Evolutionary conservation across 2,888 invertebrate species (phyloP).

Genomic region (Sacculina carcini): DNA sequence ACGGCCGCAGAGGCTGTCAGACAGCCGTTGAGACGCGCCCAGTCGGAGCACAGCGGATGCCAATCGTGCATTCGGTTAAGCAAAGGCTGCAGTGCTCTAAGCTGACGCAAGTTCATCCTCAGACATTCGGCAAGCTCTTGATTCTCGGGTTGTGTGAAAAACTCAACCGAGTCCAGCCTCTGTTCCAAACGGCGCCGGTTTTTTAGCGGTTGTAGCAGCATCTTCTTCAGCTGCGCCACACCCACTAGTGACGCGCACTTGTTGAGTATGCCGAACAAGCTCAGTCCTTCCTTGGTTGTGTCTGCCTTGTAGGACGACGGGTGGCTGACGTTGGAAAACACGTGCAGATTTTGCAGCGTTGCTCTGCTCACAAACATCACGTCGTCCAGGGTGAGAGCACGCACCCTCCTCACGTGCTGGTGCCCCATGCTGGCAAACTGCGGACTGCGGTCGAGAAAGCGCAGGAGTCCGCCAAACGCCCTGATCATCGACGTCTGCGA

Average conservation of each 20-base stretch:
- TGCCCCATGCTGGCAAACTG: not conserved
- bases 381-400: conserved; percentile 18
- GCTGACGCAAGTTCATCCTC: conserved; percentile 14
- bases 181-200: conserved; percentile 31
- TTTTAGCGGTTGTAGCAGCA: conserved; percentile 29
- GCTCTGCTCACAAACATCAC: conserved; percentile 41
- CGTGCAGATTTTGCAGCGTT: conserved; percentile 43
- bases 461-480: conserved; percentile 40
- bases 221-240: conserved; percentile 2
- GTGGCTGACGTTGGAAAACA: conserved; percentile 42
- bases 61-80: not conserved
- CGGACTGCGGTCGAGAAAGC: conserved; percentile 30
- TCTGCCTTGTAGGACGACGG: conserved; percentile 42
- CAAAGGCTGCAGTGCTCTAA: not conserved
- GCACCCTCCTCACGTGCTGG: not conserved
- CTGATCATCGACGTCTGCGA: conserved; percentile 33
- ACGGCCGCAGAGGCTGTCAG: not conserved
- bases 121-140: conserved; percentile 33
- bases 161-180: conserved; percentile 41
- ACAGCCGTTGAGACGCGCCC: not conserved
- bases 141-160: conserved; percentile 34
- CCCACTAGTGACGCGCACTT: conserved; percentile 43
- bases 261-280: conserved; percentile 40
- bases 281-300: conserved; percentile 37
- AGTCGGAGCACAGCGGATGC: not conserved